A percentile compares a stretch with the other conserved stretches of the same genome.
Conservation (phyloP, 2,113 vertebrate species). For the Mobula birostris region DNA sequence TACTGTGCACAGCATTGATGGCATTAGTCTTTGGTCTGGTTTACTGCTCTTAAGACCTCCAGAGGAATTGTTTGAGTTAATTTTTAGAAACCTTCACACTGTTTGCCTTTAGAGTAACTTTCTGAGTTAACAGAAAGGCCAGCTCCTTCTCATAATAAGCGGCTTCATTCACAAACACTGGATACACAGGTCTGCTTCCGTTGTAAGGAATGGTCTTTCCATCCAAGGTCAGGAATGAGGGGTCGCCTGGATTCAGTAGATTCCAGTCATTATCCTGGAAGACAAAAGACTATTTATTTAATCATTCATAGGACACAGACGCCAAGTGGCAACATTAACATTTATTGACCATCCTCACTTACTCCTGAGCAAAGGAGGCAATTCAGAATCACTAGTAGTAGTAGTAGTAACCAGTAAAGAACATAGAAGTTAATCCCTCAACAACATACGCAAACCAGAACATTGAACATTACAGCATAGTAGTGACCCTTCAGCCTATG, state of each 20-base stretch:
- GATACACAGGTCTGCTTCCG: constrained; percentile 38
- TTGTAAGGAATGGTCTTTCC: constrained; percentile 43
- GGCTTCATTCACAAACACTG: constrained; percentile 50
- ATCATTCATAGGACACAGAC: too few species aligned
- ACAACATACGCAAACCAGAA: too few species aligned
- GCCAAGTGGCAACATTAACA: too few species aligned
- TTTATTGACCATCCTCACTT: too few species aligned
- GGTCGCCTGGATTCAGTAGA: constrained; percentile 41
- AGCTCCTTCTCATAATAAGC: constrained; percentile 47
- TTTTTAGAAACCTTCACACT: constrained; percentile 14
- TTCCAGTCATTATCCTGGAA: constrained; percentile 26
- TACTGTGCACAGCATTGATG: not conserved
- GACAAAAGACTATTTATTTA: not conserved
- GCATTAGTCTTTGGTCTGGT: constrained; percentile 19
- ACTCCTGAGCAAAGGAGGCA: too few species aligned
- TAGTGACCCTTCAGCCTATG: too few species aligned
- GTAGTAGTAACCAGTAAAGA: too few species aligned
- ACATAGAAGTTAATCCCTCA: too few species aligned
- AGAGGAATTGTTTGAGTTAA: not conserved
- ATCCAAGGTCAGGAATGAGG: constrained; percentile 47
- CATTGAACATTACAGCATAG: too few species aligned
- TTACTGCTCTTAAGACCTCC: not conserved
- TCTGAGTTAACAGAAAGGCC: constrained; percentile 44
- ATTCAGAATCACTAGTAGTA: too few species aligned
- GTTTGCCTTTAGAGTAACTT: constrained; percentile 23